Evolutionary conservation across 2,113 vertebrate species (phyloP).

Genomic region (Cinclus mexicanus): DNA sequence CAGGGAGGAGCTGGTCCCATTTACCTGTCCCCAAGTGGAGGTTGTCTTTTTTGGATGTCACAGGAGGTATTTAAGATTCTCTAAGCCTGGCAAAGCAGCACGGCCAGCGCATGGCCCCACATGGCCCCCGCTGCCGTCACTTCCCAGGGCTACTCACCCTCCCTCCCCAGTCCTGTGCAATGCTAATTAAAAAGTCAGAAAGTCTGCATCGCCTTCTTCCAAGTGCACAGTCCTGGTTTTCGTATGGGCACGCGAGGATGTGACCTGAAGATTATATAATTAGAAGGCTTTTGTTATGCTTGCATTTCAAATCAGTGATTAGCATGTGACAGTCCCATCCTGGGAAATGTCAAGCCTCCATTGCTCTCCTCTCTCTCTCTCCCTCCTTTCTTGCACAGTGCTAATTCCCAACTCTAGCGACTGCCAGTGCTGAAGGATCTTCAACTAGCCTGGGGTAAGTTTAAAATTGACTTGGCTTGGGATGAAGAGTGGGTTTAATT

Average conservation of each 20-base stretch:
- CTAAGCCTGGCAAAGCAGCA: background rate
- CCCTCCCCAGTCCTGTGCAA: background rate
- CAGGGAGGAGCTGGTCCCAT: background rate
- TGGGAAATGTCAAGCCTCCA: conserved; percentile 50
- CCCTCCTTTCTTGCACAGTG: conserved; percentile 38
- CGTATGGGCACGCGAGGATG: conserved; percentile 61
- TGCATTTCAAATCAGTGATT: conserved; percentile 71
- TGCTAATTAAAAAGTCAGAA: conserved; percentile 33
- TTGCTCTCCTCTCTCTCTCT: conserved; percentile 37
- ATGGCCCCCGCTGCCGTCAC: background rate
- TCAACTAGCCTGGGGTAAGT: conserved; percentile 74
- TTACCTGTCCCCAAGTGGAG: background rate
- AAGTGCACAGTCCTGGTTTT: conserved; percentile 57
- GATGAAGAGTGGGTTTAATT: background rate
- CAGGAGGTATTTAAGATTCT: background rate
- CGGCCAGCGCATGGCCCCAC: background rate
- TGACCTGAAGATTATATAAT: conserved; percentile 80
- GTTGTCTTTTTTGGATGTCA: background rate
- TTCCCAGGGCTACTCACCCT: background rate
- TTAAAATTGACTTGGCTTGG: background rate
- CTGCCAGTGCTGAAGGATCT: conserved; percentile 44
- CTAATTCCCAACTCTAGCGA: conserved; percentile 65
- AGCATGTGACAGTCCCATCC: conserved; percentile 74
- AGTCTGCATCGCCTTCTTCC: conserved; percentile 27
- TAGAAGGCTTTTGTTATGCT: conserved; percentile 71